Base-by-base conservation (phyloP, 2,113 vertebrate species). In the Salminus brasiliensis region DNA sequence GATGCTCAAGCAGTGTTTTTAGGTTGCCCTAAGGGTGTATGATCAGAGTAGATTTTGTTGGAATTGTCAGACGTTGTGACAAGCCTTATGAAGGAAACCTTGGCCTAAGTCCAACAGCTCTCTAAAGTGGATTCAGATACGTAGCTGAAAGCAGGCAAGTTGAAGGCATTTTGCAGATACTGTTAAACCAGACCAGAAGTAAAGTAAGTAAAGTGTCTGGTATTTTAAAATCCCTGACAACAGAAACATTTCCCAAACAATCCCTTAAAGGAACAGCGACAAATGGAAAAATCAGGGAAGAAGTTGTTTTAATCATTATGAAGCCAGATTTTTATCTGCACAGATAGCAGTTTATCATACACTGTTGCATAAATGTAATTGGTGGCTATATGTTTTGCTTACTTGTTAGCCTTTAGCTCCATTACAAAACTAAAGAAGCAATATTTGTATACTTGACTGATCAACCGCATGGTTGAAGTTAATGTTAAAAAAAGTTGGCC, bases 1-100 rank as follows among this genome's bases (percentile, higher is more conserved):
- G 67, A 53, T 43, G 65, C 65, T 69, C 30, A 23, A n/a, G 27
- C 29, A 30, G 34, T 68, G 32, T 53, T 49, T 25, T 25, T 57
- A 49, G 55, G 53, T 63, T 79, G 68, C 15, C n/a, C 16, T 63
- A 13, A 29, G 55, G 18, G 55, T 78, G 25, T 53, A 4, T 77
- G 65, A 69, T 66, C 75, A 16, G 36, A 57, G 69, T 11, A 60
- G 55, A 2, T n/a, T 70, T 49, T 68, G 63, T 53, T 45, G 55
- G 52, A 77, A 77, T 41, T 66, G 68, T 72, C 77, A 49, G 68
- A 72, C 27, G 59, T 49, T 79, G 8, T 34, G 36, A 78, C 52
- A 62, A 72, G 68, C 30, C 10, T 65, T 32, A 27, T 63, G 43
- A 29, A 79, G 77, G 29, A 78, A 71, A 47, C 39, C 25, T 69